Evolutionary conservation across 2,888 invertebrate genomes (phyloP).

Genomic region (Caenorhabditis sinica): DNA sequence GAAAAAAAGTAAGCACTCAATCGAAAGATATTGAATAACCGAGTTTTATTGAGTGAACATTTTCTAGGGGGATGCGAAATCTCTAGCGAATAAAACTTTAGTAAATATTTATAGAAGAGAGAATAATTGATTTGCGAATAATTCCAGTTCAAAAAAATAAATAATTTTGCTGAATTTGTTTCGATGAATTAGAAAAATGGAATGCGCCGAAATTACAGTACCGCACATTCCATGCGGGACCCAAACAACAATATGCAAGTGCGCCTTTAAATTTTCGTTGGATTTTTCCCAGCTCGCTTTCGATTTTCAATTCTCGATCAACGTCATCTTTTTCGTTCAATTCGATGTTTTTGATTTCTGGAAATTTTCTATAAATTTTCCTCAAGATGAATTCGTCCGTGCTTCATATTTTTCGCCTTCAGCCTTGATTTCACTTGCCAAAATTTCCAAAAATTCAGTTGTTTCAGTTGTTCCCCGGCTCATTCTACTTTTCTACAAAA

Average conservation of each 20-base stretch:
- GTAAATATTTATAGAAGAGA: no score
- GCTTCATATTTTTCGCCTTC: no score
- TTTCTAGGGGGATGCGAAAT: no score
- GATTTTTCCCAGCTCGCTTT: not conserved
- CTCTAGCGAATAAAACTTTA: no score
- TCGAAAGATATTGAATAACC: not conserved
- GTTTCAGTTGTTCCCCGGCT: not conserved
- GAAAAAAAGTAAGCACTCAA: not conserved
- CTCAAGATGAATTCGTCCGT: no score
- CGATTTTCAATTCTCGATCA: not conserved
- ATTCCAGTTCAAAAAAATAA: no score
- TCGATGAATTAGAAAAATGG: not conserved
- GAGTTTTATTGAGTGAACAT: no score
- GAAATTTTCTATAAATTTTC: no score
- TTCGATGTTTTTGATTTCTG: not conserved
- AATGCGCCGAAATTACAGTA: conserved; percentile 7
- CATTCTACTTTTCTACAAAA: not conserved
- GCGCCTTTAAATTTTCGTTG: conserved; percentile 17
- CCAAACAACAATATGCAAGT: not conserved
- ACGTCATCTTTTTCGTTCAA: no score
- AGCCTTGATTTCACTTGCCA: no score
- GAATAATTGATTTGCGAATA: no score
- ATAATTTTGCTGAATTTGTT: not conserved
- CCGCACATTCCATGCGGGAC: not conserved
- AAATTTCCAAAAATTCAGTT: not conserved